Conservation (phyloP, 2,888 invertebrate genomes). For the Amphipoea lucens region DNA sequence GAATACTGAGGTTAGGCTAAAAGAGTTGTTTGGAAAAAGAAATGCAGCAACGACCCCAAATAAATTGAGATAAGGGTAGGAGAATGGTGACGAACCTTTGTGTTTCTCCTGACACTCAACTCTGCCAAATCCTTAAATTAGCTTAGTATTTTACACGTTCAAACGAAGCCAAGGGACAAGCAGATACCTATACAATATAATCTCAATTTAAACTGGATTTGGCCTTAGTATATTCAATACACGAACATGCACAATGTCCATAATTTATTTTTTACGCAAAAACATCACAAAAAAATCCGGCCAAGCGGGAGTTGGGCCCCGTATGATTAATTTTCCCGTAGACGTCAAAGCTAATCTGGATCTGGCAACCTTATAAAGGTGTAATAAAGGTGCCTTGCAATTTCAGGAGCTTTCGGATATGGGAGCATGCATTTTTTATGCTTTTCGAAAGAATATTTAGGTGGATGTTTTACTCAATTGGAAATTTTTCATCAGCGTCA, state of each 20-base stretch:
- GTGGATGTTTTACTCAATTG: background rate
- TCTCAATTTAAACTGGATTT: background rate
- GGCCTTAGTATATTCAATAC: background rate
- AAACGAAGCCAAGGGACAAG: background rate
- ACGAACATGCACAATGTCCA: background rate
- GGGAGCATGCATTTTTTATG: conserved; percentile 42
- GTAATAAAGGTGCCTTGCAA: conserved; percentile 51
- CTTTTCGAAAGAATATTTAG: conserved; percentile 6
- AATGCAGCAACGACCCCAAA: background rate
- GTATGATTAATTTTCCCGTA: conserved; percentile 50
- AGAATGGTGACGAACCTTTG: too few species aligned
- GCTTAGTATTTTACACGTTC: background rate
- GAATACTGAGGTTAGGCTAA: background rate
- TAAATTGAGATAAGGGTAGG: background rate
- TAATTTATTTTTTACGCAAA: conserved; percentile 38
- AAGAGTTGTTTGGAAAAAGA: background rate
- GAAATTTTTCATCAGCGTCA: conserved; percentile 6
- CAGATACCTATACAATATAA: background rate
- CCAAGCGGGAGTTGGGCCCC: conserved; percentile 18
- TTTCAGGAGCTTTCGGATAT: conserved; percentile 25
- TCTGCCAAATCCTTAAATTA: background rate
- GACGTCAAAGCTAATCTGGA: conserved; percentile 55
- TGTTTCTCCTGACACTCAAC: background rate
- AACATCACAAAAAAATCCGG: conserved; percentile 35
- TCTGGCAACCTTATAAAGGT: conserved; percentile 57